These are phyloP conservation scores for Leptinotarsa peninsularis DNA, from an alignment of 2,888 invertebrate genomes.

Conservation along the genomic window DNA sequence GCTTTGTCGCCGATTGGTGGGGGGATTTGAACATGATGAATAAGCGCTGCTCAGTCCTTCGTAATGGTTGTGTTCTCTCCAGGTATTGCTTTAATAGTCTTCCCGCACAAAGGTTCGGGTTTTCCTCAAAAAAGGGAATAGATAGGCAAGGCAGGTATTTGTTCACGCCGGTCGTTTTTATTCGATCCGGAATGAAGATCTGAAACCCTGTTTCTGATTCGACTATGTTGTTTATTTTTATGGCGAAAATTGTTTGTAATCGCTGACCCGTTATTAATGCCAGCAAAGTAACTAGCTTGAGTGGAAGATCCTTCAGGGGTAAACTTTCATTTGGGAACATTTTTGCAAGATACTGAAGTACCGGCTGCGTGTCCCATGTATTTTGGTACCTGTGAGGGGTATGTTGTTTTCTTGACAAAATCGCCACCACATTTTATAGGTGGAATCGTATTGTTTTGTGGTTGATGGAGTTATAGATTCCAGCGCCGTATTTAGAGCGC, in stretches of 20 bases:
- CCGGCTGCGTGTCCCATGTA: constrained; percentile 52
- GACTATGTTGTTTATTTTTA: constrained; percentile 33
- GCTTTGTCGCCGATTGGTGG: constrained; percentile 25
- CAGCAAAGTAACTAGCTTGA: constrained; percentile 41
- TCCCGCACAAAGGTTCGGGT: constrained; percentile 29
- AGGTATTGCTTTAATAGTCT: constrained; percentile 16
- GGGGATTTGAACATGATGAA: constrained; percentile 28
- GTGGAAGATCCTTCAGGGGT: constrained; percentile 31
- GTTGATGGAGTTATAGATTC: constrained; percentile 46
- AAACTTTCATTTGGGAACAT: constrained; percentile 11
- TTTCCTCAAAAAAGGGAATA: constrained; percentile 40
- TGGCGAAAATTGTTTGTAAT: constrained; percentile 38
- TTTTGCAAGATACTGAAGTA: constrained; percentile 33
- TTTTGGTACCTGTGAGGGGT: constrained; percentile 43
- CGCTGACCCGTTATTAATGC: constrained; percentile 46
- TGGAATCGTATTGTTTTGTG: constrained; percentile 43
- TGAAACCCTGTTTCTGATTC: constrained; percentile 27
- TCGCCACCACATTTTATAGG: constrained; percentile 44
- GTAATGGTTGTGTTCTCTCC: constrained; percentile 28
- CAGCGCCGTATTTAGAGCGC: constrained; percentile 40
- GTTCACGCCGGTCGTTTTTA: constrained; percentile 29
- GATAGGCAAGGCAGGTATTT: constrained; percentile 42
- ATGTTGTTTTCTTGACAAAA: constrained; percentile 41
- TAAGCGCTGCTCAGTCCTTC: neutral
- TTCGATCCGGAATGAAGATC: constrained; percentile 37